Conservation (phyloP, 2,797 vertebrate species). For the Ceyx erithaca region DNA sequence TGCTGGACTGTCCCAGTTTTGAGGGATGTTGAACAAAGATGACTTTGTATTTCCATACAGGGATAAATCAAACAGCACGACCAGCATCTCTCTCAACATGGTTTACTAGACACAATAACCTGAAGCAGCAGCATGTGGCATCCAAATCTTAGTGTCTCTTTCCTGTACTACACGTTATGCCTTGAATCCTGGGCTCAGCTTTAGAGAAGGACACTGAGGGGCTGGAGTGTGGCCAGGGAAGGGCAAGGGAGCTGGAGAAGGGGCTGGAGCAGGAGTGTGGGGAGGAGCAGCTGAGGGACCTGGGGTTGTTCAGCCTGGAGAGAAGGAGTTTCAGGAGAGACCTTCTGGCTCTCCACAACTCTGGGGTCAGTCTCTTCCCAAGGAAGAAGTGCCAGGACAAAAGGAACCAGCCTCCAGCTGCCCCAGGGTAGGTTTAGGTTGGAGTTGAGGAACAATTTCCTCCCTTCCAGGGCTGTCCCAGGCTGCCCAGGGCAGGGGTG, state of each 20-base stretch:
- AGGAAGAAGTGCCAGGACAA: too few species aligned
- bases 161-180: not conserved
- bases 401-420: too few species aligned
- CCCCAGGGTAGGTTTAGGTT: too few species aligned
- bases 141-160: not conserved
- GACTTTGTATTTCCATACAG: not conserved
- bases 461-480: too few species aligned
- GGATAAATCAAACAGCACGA: not conserved
- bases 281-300: not conserved
- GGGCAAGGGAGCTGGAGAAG: not conserved
- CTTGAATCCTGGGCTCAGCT: not conserved
- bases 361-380: not conserved
- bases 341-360: not conserved
- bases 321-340: not conserved
- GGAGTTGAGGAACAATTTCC: too few species aligned
- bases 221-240: not conserved
- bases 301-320: not conserved
- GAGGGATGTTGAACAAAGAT: not conserved
- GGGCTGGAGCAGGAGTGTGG: not conserved
- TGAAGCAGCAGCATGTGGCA: not conserved
- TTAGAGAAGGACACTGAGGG: not conserved
- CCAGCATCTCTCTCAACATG: accelerated
- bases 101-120: not conserved
- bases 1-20: not conserved
- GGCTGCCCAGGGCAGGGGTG: too few species aligned